Base-by-base conservation (phyloP, 2,113 vertebrate species). In the Bubo scandiacus region DNA sequence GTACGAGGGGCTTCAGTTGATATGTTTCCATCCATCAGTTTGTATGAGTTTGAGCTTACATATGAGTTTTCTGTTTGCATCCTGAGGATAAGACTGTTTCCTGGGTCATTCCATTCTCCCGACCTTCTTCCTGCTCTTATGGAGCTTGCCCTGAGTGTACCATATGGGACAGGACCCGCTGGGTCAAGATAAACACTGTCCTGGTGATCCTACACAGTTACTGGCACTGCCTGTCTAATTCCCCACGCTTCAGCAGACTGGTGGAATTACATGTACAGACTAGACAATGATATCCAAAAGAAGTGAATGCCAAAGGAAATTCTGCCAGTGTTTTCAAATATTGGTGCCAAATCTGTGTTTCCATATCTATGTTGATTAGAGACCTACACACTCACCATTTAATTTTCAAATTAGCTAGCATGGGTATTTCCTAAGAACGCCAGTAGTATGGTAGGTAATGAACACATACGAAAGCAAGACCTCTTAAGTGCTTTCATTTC, bases 331-430 rank as follows among this genome's bases (percentile, higher is more conserved):
- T 87, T 95, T 77, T 70, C 71, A 66, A 25, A 73, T 34, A 58
- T 51, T 70, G n/a, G 3, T 90, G 90, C 79, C 88, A 94, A 93
- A 75, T 70, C 72, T 88, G 17, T 67, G 62, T 77, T 95, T 93
- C 78, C 51, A 1, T 90, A 77, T 80, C 74, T 82, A 0, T 81
- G 67, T 51, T 93, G 67, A 90, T 92, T 81, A 86, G 51, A 81
- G 55, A 47, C n/a, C 22, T 86, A 71, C 52, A 59, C 18, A 36
- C 22, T 86, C 54, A 66, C 55, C 32, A 14, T 73, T 71, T 81
- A 81, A 84, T 96, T 94, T 95, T 86, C 67, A 32, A 83, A 81
- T 93, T 94, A 83, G 27, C 25, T 81, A 38, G 49, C 34, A 11
- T 75, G 47, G 23, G 20, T 80, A 40, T 94, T 91, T 93, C 62